Percentiles rank a stretch among this genome's conserved stretches.
Evolutionary conservation across 2,113 vertebrate genomes (phyloP).

Genomic region (Vulpes ferrilata): DNA sequence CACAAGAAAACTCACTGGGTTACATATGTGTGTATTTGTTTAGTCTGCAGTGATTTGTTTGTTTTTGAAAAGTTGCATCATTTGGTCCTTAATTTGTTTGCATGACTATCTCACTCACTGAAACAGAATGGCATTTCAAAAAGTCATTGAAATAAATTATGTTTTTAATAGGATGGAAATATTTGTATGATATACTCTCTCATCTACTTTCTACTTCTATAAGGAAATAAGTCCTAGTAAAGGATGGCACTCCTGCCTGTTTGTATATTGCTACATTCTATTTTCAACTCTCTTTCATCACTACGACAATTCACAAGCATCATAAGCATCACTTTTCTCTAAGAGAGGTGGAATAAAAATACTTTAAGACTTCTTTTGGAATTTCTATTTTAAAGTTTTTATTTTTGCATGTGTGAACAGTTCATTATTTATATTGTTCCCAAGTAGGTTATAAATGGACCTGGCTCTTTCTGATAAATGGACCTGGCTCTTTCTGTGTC

Average conservation of each 20-base stretch:
- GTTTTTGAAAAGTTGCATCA: background rate
- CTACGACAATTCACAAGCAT: background rate
- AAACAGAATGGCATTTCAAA: background rate
- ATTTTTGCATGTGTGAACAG: background rate
- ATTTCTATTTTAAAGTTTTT: background rate
- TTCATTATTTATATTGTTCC: background rate
- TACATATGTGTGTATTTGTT: background rate
- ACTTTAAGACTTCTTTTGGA: background rate
- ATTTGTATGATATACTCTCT: background rate
- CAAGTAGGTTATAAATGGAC: slow-evolving; percentile 1
- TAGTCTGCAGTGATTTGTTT: background rate
- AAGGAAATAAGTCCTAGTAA: background rate
- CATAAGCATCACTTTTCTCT: background rate
- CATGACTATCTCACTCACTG: background rate
- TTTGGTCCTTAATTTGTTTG: background rate
- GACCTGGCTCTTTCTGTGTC: background rate
- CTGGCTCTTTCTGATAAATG: background rate
- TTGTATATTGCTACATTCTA: background rate
- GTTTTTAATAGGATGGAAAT: background rate
- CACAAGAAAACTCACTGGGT: background rate
- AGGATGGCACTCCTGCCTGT: background rate
- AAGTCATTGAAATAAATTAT: background rate
- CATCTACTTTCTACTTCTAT: background rate
- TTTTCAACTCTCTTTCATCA: background rate
- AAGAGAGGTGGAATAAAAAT: background rate